Evolutionary conservation across 2,888 invertebrate species (phyloP).

Genomic region (Aromia moschata): DNA sequence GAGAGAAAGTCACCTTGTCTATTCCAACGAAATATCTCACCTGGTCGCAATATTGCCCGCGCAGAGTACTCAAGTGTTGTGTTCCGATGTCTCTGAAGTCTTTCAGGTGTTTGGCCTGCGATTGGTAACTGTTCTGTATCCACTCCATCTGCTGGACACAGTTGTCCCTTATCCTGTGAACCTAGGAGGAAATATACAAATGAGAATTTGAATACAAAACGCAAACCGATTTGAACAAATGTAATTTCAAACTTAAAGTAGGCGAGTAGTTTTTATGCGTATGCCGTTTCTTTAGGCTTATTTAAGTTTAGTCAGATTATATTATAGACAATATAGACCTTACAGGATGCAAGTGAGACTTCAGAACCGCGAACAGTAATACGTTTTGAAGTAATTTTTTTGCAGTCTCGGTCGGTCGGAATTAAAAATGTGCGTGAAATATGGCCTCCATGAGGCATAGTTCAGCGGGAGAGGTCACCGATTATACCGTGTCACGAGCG

Average conservation of each 20-base stretch:
- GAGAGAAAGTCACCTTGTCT: too few relatives aligned
- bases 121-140: constrained; percentile 90
- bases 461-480: constrained; percentile 22
- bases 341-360: too few relatives aligned
- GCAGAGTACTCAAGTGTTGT: constrained; percentile 82
- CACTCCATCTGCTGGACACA: constrained; percentile 94
- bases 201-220: too few relatives aligned
- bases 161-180: constrained; percentile 91
- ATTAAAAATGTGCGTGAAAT: neutral
- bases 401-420: neutral
- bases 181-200: constrained; percentile 60
- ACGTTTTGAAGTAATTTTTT: too few relatives aligned
- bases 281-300: too few relatives aligned
- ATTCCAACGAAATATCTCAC: too few relatives aligned
- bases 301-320: too few relatives aligned
- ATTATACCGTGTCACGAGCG: neutral
- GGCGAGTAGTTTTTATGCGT: too few relatives aligned
- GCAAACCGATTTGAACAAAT: too few relatives aligned
- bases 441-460: neutral
- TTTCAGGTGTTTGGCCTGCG: constrained; percentile 84
- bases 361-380: too few relatives aligned
- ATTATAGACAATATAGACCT: too few relatives aligned
- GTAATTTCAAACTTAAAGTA: too few relatives aligned
- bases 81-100: constrained; percentile 93
- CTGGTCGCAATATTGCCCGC: constrained; percentile 94